phyloP scores from a whole-genome alignment of 1,140 invertebrate species.

The Procambarus clarkii region DNA sequence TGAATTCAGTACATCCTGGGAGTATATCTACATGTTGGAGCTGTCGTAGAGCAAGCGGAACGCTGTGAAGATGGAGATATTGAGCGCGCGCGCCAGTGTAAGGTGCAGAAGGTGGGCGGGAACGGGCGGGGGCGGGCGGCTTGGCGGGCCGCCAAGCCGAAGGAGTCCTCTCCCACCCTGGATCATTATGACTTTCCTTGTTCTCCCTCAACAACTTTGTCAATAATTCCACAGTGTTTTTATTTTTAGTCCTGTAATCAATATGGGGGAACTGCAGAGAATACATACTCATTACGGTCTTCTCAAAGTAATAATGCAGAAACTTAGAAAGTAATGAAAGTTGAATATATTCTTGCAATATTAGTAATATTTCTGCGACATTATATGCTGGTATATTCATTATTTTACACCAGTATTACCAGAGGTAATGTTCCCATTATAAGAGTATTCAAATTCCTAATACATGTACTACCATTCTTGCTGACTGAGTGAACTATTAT shows the following conservation, averaged over 20 bases:
- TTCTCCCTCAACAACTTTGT: conserved; percentile 43
- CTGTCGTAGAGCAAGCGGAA: neutral
- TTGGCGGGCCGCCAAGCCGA: neutral
- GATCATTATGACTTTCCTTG: conserved; percentile 38
- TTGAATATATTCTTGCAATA: no score
- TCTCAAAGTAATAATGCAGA: no score
- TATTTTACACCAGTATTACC: no score
- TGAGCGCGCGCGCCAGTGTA: neutral
- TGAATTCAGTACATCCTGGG: conserved; percentile 70
- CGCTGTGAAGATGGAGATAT: neutral
- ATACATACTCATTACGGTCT: no score
- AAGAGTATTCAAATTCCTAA: no score
- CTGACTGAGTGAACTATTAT: no score
- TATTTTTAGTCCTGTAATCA: conserved; percentile 3
- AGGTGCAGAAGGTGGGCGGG: neutral
- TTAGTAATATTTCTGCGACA: no score
- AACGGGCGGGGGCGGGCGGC: neutral
- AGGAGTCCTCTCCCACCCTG: neutral
- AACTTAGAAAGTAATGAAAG: no score
- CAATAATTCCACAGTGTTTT: conserved; percentile 22
- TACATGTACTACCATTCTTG: no score
- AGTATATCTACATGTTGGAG: conserved; percentile 35
- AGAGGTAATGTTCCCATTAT: no score
- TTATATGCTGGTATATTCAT: no score
- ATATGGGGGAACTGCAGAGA: neutral